Evolutionary conservation across 2,888 invertebrate species (phyloP), one percentile per base, ranked within the genome.

Genomic region (Trimorus sp.): DNA sequence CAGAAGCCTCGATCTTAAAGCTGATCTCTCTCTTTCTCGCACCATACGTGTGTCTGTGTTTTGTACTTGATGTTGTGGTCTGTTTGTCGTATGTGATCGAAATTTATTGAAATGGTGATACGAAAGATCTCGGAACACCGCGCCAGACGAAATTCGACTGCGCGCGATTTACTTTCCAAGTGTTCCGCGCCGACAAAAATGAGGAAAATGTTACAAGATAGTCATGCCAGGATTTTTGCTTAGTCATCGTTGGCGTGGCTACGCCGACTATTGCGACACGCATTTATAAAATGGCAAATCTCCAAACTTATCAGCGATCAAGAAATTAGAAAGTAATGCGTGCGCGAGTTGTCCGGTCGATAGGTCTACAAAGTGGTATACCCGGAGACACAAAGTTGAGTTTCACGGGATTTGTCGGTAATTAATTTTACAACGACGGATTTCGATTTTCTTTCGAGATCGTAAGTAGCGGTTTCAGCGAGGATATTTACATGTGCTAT

Each of bases 271-370:
- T 74, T 79, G 45, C 79, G 26, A 58, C 54, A 62, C 16, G 58
- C 62, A 36, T 73, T 71, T 42, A 56, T 66, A 71, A 73, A 73
- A 74, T 56, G 9, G n/a, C 49, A 71, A 71, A 81, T 71, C 68
- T 62, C 63, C 71, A 68, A 71, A 81, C 63, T 69, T 68, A 73
- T 77, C 77, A 16, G 48, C 42, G 60, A 68, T 68, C 54, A 75
- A 76, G 76, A 70, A 76, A 80, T 75, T 75, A 75, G 80, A 80
- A 80, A 80, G 75, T 76, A 75, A 71, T 66, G 26, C 62, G 56
- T 73, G 51, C 63, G 37, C 49, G 62, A 63, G 56, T 69, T 76
- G 63, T 70, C 59, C 51, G n/a, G 58, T 69, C 63, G 42, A 54
- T 56, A 58, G 73, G 56, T 16, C 40, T 26, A 54, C 56, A 48